Evolutionary conservation across 1,140 invertebrate genomes (phyloP).

Genomic region (Solenopsis fugax): DNA sequence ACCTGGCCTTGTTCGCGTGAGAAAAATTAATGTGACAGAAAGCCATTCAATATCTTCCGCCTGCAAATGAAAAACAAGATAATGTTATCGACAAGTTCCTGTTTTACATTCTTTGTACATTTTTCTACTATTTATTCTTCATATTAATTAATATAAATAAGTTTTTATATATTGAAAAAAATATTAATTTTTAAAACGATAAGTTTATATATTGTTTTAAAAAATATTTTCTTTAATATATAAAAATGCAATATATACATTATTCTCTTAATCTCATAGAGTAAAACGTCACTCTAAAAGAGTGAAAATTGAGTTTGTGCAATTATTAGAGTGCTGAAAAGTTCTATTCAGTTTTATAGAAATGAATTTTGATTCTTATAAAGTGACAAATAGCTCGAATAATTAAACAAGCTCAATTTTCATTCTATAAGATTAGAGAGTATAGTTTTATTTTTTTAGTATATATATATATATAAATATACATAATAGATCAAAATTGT

Average conservation of each 20-base stretch:
- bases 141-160: conserved; percentile 9
- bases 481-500: neutral
- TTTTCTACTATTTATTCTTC: neutral
- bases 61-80: neutral
- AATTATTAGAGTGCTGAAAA: too few species aligned
- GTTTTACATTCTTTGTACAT: neutral
- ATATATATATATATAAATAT: neutral
- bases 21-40: conserved; percentile 39
- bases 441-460: neutral
- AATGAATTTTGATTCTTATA: too few species aligned
- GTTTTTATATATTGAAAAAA: neutral
- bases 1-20: conserved; percentile 49
- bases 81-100: neutral
- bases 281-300: too few species aligned
- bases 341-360: too few species aligned
- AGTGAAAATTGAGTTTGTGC: too few species aligned
- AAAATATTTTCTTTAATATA: neutral
- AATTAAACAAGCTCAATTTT: too few species aligned
- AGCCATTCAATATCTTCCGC: conserved; percentile 17
- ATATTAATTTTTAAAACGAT: neutral
- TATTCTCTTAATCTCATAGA: too few species aligned
- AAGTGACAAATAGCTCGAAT: too few species aligned
- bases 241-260: neutral
- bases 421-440: too few species aligned
- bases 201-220: neutral